Conservation (phyloP, 2,888 invertebrate species). For the Meghimatium bilineatum region DNA sequence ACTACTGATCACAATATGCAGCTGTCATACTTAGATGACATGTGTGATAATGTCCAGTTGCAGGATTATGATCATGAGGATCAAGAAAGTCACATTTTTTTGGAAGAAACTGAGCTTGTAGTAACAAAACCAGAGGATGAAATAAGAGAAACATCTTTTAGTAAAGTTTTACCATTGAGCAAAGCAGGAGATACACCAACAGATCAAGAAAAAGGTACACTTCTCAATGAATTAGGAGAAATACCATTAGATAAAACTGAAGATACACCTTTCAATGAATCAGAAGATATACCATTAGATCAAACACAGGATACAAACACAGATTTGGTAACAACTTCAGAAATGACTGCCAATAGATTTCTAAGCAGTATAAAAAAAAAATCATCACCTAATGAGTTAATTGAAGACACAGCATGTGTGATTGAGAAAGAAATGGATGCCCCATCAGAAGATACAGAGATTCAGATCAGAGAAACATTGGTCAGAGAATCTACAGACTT, state of each 20-base stretch:
- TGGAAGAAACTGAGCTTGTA: neutral
- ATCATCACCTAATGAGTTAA: no score
- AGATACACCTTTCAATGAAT: neutral
- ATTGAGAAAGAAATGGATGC: neutral
- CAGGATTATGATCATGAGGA: neutral
- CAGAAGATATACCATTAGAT: neutral
- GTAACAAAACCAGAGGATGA: constrained; percentile 17
- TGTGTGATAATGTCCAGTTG: neutral
- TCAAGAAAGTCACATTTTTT: constrained; percentile 27
- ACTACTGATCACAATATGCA: neutral
- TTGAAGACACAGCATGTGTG: no score
- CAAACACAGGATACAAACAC: neutral
- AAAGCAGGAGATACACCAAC: neutral
- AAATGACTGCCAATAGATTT: no score
- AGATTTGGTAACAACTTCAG: neutral
- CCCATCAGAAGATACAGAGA: neutral
- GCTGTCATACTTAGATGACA: neutral
- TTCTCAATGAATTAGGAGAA: neutral
- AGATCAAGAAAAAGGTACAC: neutral
- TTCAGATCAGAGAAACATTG: neutral
- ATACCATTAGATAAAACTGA: no score
- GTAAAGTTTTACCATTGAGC: neutral
- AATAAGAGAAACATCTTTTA: neutral
- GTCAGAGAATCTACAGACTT: neutral
- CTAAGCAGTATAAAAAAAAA: no score